phyloP scores from a whole-genome alignment of 2,888 invertebrate species.

The Hylaea fasciaria region DNA sequence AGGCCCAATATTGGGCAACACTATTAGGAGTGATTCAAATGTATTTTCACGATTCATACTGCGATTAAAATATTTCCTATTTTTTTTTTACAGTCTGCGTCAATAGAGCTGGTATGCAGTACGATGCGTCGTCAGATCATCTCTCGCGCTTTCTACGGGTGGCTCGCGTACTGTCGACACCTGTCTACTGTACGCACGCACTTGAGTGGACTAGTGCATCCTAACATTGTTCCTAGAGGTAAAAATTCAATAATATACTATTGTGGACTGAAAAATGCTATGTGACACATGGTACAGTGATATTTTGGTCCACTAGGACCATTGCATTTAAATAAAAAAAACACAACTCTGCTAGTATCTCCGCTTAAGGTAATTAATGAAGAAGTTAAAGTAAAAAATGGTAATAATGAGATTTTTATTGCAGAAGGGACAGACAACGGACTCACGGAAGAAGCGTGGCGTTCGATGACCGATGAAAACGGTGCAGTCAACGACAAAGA shows the following conservation, averaged over 20 bases:
- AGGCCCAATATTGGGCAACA: too few relatives aligned
- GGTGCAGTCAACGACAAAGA: slow-evolving; percentile 86
- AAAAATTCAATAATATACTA: not conserved
- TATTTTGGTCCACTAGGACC: too few relatives aligned
- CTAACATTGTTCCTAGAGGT: slow-evolving; percentile 88
- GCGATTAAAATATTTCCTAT: too few relatives aligned
- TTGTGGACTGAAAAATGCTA: too few relatives aligned
- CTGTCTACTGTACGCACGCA: slow-evolving; percentile 96
- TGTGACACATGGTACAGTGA: too few relatives aligned
- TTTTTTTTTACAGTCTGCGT: slow-evolving; percentile 74
- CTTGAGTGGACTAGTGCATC: slow-evolving; percentile 93
- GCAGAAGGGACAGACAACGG: slow-evolving; percentile 87
- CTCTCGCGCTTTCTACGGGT: slow-evolving; percentile 97
- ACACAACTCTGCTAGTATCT: not conserved
- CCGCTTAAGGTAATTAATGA: not conserved
- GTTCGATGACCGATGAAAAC: slow-evolving; percentile 85
- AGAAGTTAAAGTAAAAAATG: too few relatives aligned
- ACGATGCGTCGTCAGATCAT: slow-evolving; percentile 98
- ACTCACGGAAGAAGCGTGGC: slow-evolving; percentile 91
- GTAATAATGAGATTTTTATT: slow-evolving; percentile 11
- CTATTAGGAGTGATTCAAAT: too few relatives aligned
- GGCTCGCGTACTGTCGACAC: slow-evolving; percentile 97
- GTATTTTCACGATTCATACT: too few relatives aligned
- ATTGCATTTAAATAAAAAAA: too few relatives aligned
- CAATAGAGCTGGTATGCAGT: slow-evolving; percentile 93